Percentiles rank a stretch among this genome's conserved stretches.
Evolutionary conservation across 2,797 vertebrate species (phyloP).

Genomic region (Huso huso): DNA sequence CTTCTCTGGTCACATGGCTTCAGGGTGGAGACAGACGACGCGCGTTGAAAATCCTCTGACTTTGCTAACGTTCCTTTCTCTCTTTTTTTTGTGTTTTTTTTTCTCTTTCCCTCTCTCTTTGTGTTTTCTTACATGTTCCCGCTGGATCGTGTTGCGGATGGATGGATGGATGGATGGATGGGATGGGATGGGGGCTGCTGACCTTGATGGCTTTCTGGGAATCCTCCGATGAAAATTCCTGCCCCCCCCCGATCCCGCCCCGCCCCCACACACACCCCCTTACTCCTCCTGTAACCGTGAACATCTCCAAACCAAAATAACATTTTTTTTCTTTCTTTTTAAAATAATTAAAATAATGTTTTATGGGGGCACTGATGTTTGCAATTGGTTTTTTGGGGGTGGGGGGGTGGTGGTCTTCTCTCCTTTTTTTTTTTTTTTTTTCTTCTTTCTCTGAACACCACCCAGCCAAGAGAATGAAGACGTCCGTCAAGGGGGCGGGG

Average conservation of each 20-base stretch:
- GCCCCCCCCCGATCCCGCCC: constrained; percentile 15
- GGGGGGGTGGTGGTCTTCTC: neutral
- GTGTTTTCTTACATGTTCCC: constrained; percentile 81
- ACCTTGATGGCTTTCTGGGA: constrained; percentile 30
- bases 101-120: constrained; percentile 82
- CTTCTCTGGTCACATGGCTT: constrained; percentile 52
- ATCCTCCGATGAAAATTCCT: too few relatives aligned
- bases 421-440: neutral
- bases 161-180: constrained; percentile 27
- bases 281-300: constrained; percentile 29
- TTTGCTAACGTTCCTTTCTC: constrained; percentile 74
- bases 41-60: constrained; percentile 21
- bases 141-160: constrained; percentile 47
- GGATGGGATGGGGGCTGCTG: constrained; percentile 34
- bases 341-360: constrained; percentile 27
- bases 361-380: constrained; percentile 5
- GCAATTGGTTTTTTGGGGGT: constrained; percentile 31
- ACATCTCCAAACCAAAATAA: constrained; percentile 41
- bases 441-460: constrained; percentile 40
- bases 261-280: too few relatives aligned
- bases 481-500: constrained; percentile 38
- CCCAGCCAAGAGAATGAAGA: constrained; percentile 74
- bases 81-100: constrained; percentile 52
- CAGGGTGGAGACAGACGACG: constrained; percentile 42
- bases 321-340: constrained; percentile 38